Evolutionary conservation across 2,888 invertebrate genomes (phyloP).

Genomic region (Adela reaumurella): DNA sequence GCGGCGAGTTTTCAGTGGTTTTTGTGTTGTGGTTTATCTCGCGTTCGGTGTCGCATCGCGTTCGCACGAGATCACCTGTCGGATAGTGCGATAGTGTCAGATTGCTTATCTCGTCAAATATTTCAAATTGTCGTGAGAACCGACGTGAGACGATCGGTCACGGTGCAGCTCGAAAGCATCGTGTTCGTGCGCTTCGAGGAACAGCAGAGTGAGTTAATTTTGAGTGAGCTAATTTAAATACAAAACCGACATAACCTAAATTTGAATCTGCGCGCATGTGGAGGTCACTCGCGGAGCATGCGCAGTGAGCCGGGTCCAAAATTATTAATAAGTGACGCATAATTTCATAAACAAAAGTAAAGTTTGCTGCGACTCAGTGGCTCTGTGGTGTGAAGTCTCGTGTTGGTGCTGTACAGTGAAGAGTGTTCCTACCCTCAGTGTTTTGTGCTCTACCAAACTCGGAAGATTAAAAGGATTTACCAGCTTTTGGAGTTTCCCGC

Average conservation of each 20-base stretch:
- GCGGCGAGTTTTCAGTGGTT: constrained; percentile 39
- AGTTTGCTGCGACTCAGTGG: neutral
- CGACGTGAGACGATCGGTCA: too few relatives aligned
- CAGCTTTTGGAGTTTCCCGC: neutral
- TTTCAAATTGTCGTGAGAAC: constrained; percentile 28
- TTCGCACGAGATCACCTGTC: neutral
- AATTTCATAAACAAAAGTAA: constrained; percentile 43
- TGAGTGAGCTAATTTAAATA: constrained; percentile 32
- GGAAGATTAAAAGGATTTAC: neutral
- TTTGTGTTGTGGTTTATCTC: constrained; percentile 20
- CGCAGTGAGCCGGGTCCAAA: constrained; percentile 35
- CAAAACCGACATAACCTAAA: constrained; percentile 33
- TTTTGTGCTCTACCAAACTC: too few relatives aligned
- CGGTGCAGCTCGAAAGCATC: too few relatives aligned
- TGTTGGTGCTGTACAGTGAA: neutral
- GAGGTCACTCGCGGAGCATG: constrained; percentile 28
- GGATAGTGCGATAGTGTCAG: neutral
- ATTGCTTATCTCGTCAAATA: neutral
- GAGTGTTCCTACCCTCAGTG: too few relatives aligned
- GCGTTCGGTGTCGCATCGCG: neutral
- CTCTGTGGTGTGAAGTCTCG: neutral
- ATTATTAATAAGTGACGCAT: constrained; percentile 44
- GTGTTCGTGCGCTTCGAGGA: constrained; percentile 27
- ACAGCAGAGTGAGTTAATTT: constrained; percentile 21
- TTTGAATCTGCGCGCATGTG: constrained; percentile 45